Evolutionary conservation across 1,140 invertebrate genomes (phyloP).

Genomic region (Hermetia illucens): DNA sequence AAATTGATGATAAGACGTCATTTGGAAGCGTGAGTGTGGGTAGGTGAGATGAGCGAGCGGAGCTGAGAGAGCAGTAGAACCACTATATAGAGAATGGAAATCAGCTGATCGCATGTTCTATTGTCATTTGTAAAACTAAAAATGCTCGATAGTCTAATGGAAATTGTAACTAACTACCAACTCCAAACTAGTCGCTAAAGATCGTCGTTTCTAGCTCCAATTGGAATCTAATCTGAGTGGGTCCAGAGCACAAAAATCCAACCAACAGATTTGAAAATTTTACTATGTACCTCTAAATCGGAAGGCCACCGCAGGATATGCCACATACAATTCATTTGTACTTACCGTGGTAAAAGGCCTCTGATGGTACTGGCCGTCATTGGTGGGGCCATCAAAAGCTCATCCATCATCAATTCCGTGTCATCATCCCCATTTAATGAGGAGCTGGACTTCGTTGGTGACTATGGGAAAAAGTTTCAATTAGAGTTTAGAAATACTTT

Average conservation of each 20-base stretch:
- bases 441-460: slow-evolving; percentile 45
- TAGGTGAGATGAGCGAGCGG: too few species aligned
- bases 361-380: slow-evolving; percentile 47
- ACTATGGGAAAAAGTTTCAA: slow-evolving; percentile 21
- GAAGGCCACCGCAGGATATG: too few species aligned
- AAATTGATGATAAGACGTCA: too few species aligned
- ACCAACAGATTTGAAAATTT: background rate
- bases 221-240: background rate
- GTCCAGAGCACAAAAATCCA: background rate
- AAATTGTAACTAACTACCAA: too few species aligned
- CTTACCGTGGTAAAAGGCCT: slow-evolving; percentile 44
- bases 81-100: too few species aligned
- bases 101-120: too few species aligned
- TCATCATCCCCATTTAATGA: slow-evolving; percentile 49
- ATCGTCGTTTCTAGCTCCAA: background rate
- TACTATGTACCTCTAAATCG: too few species aligned
- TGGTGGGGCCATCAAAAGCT: slow-evolving; percentile 51
- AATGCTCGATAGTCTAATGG: too few species aligned
- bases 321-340: background rate
- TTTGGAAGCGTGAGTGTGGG: too few species aligned
- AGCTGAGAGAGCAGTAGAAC: too few species aligned
- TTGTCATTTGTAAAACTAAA: too few species aligned
- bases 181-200: background rate
- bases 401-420: slow-evolving; percentile 56
- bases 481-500: background rate